Conservation (phyloP, 2,888 invertebrate species). For the Cephalotes varians region DNA sequence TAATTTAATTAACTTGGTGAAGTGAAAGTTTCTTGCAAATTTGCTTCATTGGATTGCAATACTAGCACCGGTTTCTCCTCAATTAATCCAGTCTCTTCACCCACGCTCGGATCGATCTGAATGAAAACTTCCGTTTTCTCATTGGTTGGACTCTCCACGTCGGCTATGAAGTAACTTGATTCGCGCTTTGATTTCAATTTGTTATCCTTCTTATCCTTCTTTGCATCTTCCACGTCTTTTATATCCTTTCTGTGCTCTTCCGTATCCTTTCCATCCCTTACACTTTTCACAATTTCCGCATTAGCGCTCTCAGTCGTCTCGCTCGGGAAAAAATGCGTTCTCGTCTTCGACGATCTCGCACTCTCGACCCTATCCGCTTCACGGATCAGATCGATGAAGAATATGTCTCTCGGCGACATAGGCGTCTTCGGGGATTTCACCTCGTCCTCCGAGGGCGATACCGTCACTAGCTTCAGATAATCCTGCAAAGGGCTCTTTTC, state of each 20-base stretch:
- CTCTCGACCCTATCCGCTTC: conserved; percentile 76
- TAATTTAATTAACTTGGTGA: conserved; percentile 13
- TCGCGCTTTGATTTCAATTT: conserved; percentile 17
- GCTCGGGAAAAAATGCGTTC: conserved; percentile 56
- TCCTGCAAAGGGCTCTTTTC: conserved; percentile 69
- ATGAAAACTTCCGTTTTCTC: conserved; percentile 73
- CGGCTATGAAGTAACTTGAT: conserved; percentile 74
- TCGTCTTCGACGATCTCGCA: background rate
- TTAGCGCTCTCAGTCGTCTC: background rate
- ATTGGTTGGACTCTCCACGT: conserved; percentile 61
- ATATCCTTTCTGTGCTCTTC: background rate
- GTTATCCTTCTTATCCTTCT: background rate
- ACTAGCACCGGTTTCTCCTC: conserved; percentile 57
- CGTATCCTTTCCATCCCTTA: background rate
- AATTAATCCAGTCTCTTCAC: conserved; percentile 26
- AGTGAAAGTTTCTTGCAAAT: background rate
- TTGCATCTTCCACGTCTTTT: background rate
- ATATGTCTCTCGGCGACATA: conserved; percentile 84
- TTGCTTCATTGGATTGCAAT: background rate
- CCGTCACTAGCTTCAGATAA: conserved; percentile 73
- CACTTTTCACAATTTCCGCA: background rate
- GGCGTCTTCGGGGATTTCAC: conserved; percentile 66
- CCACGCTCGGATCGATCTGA: conserved; percentile 52
- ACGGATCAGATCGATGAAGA: conserved; percentile 84
- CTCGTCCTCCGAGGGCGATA: conserved; percentile 66